Evolutionary conservation across 1,140 invertebrate genomes (phyloP).

Genomic region (Galleria mellonella): DNA sequence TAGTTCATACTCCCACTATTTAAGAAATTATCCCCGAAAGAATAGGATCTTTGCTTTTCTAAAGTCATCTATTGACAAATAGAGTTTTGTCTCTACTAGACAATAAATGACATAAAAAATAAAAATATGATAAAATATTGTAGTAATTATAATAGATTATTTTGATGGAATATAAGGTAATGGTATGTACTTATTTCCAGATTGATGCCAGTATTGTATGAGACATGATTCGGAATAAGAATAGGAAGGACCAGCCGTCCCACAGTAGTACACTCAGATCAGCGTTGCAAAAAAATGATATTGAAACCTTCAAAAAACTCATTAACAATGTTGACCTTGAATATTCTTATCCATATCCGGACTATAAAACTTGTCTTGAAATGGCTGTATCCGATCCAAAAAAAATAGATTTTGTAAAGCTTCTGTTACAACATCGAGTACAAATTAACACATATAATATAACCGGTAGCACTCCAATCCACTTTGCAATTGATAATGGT

Average conservation of each 20-base stretch:
- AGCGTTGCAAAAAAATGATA: constrained; percentile 59
- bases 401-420: constrained; percentile 74
- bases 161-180: too few relatives aligned
- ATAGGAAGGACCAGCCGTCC: constrained; percentile 52
- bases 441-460: constrained; percentile 79
- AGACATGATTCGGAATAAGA: constrained; percentile 62
- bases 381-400: constrained; percentile 68
- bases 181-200: too few relatives aligned
- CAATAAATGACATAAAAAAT: too few relatives aligned
- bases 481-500: constrained; percentile 78
- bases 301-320: constrained; percentile 66
- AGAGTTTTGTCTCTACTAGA: too few relatives aligned
- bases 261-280: constrained; percentile 61
- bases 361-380: constrained; percentile 75
- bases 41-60: too few relatives aligned
- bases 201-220: constrained; percentile 42
- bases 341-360: constrained; percentile 65
- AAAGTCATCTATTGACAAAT: too few relatives aligned
- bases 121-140: too few relatives aligned
- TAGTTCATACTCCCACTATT: too few relatives aligned
- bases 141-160: too few relatives aligned
- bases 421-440: constrained; percentile 79
- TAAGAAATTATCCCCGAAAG: too few relatives aligned
- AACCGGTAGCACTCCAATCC: constrained; percentile 78
- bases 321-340: constrained; percentile 56